Evolutionary conservation across 2,888 invertebrate genomes (phyloP), one percentile per base, ranked within the genome.

Genomic region (Dasysyrphus albostriatus): DNA sequence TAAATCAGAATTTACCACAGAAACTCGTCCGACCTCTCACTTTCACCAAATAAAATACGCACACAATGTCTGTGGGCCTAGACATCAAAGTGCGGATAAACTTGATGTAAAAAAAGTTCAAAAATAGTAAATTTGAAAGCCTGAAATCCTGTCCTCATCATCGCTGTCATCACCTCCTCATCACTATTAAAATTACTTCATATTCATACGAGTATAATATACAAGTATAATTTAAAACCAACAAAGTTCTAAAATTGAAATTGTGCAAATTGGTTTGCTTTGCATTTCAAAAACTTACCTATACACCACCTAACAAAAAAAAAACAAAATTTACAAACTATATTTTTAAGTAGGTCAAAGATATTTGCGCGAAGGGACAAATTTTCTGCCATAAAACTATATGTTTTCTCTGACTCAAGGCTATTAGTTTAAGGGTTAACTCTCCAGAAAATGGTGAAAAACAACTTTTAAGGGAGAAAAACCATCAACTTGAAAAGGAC

Each of bases 341-440:
- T 3, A 29, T 54, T 54, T 54, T 32, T 8, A 32, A 54, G 29
- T 54, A 54, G 54, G 29, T 54, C 54, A 54, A 54, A 54, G 29
- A 32, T 32, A 32, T 54, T 54, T 54, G 14, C 8, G 54, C n/a
- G n/a, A 54, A 54, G 54, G 29, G 54, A 29, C 54, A 54, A 32
- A 8, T 32, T 54, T 29, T 32, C 29, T 54, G 0, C 29, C n/a
- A n/a, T 24, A 54, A 29, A 24, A 54, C 29, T 10, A 9, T 7
- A 44, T 44, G 47, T 24, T 32, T 32, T 5, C 14, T 7, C 29
- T 29, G 3, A n/a, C 14, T 29, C 14, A 14, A 9, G 32, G 32
- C 8, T 4, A 32, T 54, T 32, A 14, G 51, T 51, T 29, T 32
- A 54, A 29, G 32, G 54, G 54, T 54, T 54, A 54, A 32, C 29